These are phyloP conservation scores for Natator depressus DNA, from an alignment of 2,113 vertebrate species.

Conservation along the genomic window DNA sequence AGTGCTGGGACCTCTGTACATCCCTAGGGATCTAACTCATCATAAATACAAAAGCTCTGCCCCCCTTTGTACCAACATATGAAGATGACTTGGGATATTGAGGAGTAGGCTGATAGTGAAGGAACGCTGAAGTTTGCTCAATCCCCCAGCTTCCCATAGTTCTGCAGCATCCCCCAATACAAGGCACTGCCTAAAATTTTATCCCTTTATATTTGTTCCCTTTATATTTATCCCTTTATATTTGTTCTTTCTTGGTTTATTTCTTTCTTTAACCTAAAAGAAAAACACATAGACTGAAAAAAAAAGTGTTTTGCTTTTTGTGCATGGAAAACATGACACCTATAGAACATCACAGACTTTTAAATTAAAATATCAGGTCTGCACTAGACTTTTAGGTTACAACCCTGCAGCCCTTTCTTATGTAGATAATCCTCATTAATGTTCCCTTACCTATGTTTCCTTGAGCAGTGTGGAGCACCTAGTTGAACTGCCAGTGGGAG, in stretches of 20 bases:
- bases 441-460: background rate
- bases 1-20: background rate
- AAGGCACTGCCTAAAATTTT: no score
- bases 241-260: no score
- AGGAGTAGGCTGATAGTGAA: background rate
- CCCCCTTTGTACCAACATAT: slow-evolving; percentile 27
- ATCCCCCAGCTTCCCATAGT: background rate
- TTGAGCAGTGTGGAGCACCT: no score
- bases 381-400: background rate
- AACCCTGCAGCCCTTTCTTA: background rate
- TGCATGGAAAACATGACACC: background rate
- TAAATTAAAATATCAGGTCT: background rate
- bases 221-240: no score
- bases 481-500: background rate
- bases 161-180: background rate
- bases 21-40: background rate
- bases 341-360: background rate
- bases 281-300: background rate
- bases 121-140: background rate
- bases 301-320: background rate
- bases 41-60: background rate
- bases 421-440: background rate
- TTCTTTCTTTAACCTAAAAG: background rate
- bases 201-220: no score
- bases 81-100: background rate